Evolutionary conservation across 92 coral and sea anemone genomes (phyloP).

Genomic region (Anthopleura xanthogrammica): DNA sequence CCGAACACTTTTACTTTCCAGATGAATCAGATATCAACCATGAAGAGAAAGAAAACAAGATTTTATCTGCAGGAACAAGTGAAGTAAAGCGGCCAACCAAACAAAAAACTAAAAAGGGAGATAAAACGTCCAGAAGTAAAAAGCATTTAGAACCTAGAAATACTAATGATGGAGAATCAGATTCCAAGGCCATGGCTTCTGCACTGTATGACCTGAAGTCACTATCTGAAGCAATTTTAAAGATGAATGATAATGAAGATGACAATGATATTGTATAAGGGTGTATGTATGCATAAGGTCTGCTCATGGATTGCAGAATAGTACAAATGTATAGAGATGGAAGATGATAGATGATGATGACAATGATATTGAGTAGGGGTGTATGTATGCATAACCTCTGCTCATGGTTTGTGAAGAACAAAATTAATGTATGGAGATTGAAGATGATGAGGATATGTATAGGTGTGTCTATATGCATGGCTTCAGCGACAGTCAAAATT

Average conservation of each 20-base stretch:
- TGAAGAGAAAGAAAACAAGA: conserved; percentile 50
- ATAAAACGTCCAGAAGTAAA: neutral
- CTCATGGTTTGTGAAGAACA: too few relatives aligned
- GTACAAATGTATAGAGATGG: too few relatives aligned
- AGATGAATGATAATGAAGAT: conserved; percentile 52
- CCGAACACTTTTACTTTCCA: neutral
- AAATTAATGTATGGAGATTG: too few relatives aligned
- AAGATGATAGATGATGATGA: too few relatives aligned
- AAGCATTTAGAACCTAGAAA: neutral
- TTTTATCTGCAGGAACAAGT: conserved; percentile 10
- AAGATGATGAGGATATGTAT: too few relatives aligned
- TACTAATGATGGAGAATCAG: conserved; percentile 4
- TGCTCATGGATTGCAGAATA: too few relatives aligned
- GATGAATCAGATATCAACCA: conserved; percentile 28
- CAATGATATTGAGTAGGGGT: too few relatives aligned
- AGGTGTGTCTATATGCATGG: too few relatives aligned
- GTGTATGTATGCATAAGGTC: neutral
- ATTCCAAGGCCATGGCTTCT: conserved; percentile 45
- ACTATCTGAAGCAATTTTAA: conserved; percentile 64
- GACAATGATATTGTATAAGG: neutral
- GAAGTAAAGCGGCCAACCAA: conserved; percentile 21
- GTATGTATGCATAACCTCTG: too few relatives aligned
- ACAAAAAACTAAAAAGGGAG: conserved; percentile 21
- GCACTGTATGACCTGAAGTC: conserved; percentile 74
- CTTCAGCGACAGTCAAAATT: too few relatives aligned